Evolutionary conservation across 1,140 invertebrate species (phyloP).

Genomic region (Argopecten irradians): DNA sequence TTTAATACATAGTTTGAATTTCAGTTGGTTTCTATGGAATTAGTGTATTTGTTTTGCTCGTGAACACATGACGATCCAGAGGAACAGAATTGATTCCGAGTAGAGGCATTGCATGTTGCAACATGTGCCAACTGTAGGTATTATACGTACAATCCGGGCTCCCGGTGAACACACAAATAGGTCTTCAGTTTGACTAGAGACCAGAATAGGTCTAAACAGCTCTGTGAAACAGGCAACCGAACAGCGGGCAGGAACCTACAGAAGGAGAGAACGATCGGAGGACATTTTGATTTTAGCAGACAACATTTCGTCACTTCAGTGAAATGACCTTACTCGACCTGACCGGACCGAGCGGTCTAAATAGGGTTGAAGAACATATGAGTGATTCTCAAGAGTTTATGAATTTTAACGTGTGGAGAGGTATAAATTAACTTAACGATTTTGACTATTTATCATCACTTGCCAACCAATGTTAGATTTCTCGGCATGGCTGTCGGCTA

Average conservation of each 20-base stretch:
- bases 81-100: slow-evolving; percentile 61
- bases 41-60: slow-evolving; percentile 32
- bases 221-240: slow-evolving; percentile 33
- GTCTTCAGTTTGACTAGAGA: slow-evolving; percentile 59
- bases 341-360: slow-evolving; percentile 62
- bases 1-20: slow-evolving; percentile 40
- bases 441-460: slow-evolving; percentile 45
- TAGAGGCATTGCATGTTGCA: slow-evolving; percentile 69
- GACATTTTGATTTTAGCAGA: slow-evolving; percentile 48
- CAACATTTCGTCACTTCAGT: slow-evolving; percentile 49
- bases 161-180: slow-evolving; percentile 57
- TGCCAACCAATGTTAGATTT: slow-evolving; percentile 39
- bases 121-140: slow-evolving; percentile 65
- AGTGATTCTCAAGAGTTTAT: slow-evolving; percentile 63
- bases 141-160: slow-evolving; percentile 60
- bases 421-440: slow-evolving; percentile 54
- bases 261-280: slow-evolving; percentile 37
- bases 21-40: slow-evolving; percentile 33
- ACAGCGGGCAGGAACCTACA: slow-evolving; percentile 40
- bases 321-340: slow-evolving; percentile 75
- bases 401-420: slow-evolving; percentile 70
- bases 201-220: slow-evolving; percentile 54
- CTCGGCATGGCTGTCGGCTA: slow-evolving; percentile 28
- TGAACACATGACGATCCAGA: slow-evolving; percentile 52
- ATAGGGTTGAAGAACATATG: slow-evolving; percentile 66